A percentile compares a stretch with the other conserved stretches of the same genome.
Conservation (phyloP, 1,140 invertebrate genomes). For the Heliconius melpomene region DNA sequence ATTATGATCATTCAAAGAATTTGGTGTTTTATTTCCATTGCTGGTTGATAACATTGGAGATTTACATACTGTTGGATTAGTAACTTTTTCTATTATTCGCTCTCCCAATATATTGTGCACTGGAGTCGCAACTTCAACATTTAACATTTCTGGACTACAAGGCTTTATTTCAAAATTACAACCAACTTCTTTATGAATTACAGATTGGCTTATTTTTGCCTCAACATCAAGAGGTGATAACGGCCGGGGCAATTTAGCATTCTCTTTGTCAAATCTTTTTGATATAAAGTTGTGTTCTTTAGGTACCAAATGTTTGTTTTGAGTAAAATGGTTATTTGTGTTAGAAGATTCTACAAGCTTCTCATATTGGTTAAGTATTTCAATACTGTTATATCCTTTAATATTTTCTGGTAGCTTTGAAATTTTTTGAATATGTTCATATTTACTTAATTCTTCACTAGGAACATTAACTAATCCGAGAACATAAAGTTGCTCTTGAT, state of each 20-base stretch:
- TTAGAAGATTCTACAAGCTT: conserved; percentile 69
- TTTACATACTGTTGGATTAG: conserved; percentile 56
- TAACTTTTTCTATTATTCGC: conserved; percentile 72
- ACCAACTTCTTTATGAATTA: conserved; percentile 80
- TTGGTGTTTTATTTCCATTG: conserved; percentile 40
- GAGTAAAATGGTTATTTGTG: conserved; percentile 33
- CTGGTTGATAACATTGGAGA: conserved; percentile 44
- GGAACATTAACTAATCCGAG: conserved; percentile 75
- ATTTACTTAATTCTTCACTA: conserved; percentile 74
- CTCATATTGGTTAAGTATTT: conserved; percentile 75
- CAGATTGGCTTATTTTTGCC: conserved; percentile 80
- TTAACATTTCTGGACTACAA: conserved; percentile 77
- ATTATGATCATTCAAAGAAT: conserved; percentile 32
- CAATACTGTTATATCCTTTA: conserved; percentile 74
- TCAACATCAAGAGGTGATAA: conserved; percentile 78
- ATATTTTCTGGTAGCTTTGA: conserved; percentile 79
- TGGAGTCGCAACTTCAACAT: conserved; percentile 71
- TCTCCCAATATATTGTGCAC: conserved; percentile 65
- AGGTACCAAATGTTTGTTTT: conserved; percentile 17
- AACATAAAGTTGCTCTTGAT: conserved; percentile 75
- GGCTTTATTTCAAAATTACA: conserved; percentile 81
- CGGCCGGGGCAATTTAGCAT: conserved; percentile 51
- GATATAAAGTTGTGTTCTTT: conserved; percentile 43
- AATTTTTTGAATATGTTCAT: conserved; percentile 79
- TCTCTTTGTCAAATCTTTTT: conserved; percentile 47